These are phyloP conservation scores for Operophtera brumata DNA, from an alignment of 2,888 invertebrate genomes.

Conservation along the genomic window DNA sequence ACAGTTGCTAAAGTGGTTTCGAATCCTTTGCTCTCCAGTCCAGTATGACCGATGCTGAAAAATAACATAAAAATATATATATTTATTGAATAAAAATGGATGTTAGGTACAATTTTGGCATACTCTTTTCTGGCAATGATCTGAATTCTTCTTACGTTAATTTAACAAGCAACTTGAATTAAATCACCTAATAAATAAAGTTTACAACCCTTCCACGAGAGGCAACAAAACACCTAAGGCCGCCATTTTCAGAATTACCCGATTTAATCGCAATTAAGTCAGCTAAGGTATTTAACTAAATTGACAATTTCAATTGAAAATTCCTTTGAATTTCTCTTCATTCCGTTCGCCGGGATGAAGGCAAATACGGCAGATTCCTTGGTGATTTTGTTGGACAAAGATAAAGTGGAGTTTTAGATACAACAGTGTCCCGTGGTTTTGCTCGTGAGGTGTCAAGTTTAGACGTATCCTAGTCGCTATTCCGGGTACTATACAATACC, in stretches of 20 bases:
- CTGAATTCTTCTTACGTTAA: conserved; percentile 1
- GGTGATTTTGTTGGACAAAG: conserved; percentile 39
- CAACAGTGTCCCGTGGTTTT: conserved; percentile 31
- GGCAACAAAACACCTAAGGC: conserved; percentile 28
- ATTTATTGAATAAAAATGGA: too few relatives aligned
- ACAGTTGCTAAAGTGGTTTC: too few relatives aligned
- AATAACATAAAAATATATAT: too few relatives aligned
- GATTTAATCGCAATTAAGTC: conserved; percentile 49
- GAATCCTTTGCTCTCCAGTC: too few relatives aligned
- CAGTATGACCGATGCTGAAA: too few relatives aligned
- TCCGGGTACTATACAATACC: too few relatives aligned
- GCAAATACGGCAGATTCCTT: conserved; percentile 47
- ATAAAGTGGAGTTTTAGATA: conserved; percentile 45
- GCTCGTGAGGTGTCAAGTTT: too few relatives aligned
- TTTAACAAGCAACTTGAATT: conserved; percentile 7
- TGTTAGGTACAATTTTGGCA: too few relatives aligned
- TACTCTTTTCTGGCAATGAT: neutral
- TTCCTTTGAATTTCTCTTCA: conserved; percentile 47
- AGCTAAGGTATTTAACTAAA: conserved; percentile 45
- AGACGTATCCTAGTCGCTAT: too few relatives aligned
- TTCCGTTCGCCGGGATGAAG: conserved; percentile 40
- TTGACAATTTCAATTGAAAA: conserved; percentile 53
- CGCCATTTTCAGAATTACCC: conserved; percentile 35
- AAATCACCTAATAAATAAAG: conserved; percentile 16
- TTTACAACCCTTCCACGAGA: conserved; percentile 20